phyloP scores from a whole-genome alignment of 1,140 invertebrate genomes.

The Fragariocoptes setiger region DNA sequence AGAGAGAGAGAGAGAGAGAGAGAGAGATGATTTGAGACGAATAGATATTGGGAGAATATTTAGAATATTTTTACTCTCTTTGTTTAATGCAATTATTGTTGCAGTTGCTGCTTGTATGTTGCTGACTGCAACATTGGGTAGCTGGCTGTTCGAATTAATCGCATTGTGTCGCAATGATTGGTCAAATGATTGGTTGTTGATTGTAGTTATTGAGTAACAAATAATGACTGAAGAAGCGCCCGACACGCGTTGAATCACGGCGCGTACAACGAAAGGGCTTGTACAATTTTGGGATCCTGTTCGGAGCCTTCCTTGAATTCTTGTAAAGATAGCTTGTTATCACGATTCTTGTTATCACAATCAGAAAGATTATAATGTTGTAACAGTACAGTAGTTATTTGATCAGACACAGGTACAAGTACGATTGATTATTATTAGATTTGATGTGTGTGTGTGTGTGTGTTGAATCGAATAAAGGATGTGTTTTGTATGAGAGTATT shows the following conservation, averaged over 20 bases:
- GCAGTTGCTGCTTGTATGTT: no score
- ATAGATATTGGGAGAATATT: neutral
- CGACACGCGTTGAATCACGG: no score
- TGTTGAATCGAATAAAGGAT: no score
- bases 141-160: neutral
- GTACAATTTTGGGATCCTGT: slow-evolving; percentile 87
- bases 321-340: slow-evolving; percentile 77
- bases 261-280: slow-evolving; percentile 29
- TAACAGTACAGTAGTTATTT: neutral
- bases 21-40: neutral
- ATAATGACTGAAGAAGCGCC: no score
- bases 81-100: no score
- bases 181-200: neutral
- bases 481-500: no score
- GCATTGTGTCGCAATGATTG: neutral
- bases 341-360: slow-evolving; percentile 39
- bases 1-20: neutral
- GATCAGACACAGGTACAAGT: neutral
- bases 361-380: slow-evolving; percentile 3
- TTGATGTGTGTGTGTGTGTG: neutral
- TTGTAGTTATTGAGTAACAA: neutral
- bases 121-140: no score
- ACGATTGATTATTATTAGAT: slow-evolving; percentile 1
- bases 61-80: neutral
- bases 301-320: slow-evolving; percentile 96